Conservation (phyloP, 2,113 vertebrate species). For the Tretioscincus oriximinensis region DNA sequence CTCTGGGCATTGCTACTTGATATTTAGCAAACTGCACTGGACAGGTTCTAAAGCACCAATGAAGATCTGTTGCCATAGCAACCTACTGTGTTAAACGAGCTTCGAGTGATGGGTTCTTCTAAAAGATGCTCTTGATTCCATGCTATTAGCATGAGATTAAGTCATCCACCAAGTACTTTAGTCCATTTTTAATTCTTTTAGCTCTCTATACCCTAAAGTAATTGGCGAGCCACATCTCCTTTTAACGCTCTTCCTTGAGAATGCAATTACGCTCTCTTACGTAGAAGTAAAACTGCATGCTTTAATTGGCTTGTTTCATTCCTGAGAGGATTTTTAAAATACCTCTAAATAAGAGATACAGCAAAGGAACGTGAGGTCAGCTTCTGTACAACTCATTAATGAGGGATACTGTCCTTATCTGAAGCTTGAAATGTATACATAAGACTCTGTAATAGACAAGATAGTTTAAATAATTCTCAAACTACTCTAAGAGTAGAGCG, state of each 20-base stretch:
- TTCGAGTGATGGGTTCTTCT: not conserved
- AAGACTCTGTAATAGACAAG: slow-evolving; percentile 12
- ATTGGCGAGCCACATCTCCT: not conserved
- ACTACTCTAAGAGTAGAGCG: slow-evolving; percentile 6
- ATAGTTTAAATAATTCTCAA: slow-evolving; percentile 50
- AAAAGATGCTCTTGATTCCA: not conserved
- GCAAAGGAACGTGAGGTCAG: not conserved
- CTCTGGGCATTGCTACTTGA: too few relatives aligned
- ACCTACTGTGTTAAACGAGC: not conserved
- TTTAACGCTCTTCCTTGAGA: not conserved
- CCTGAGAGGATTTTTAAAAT: not conserved
- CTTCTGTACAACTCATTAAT: not conserved
- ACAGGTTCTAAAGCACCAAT: not conserved
- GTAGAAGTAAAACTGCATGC: not conserved
- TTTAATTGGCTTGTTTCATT: not conserved
- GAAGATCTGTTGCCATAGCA: not conserved
- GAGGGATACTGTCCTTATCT: slow-evolving; percentile 1
- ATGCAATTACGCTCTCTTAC: not conserved
- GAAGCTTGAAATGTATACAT: slow-evolving; percentile 15
- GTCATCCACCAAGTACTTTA: not conserved
- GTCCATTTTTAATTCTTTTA: not conserved
- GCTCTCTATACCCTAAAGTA: not conserved
- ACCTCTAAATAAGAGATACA: not conserved
- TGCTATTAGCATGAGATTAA: not conserved
- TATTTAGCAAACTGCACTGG: too few relatives aligned